phyloP scores from a whole-genome alignment of 2,113 vertebrate species.

The Myrmecophaga tridactyla region DNA sequence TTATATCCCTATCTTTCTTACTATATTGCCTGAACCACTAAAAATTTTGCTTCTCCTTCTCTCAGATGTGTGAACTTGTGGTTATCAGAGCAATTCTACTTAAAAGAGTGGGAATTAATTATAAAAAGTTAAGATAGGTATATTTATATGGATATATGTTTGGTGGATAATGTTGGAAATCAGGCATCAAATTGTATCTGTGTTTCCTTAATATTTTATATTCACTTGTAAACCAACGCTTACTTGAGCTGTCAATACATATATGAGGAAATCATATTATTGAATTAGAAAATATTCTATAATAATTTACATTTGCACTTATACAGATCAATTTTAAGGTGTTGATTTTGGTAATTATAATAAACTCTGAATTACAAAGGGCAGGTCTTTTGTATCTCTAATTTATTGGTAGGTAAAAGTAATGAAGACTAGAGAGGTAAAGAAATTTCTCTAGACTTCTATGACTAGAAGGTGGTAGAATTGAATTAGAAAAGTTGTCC shows the following conservation, averaged over 20 bases:
- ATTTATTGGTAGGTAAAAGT: neutral
- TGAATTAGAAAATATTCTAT: neutral
- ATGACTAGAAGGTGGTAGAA: neutral
- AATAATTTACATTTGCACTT: neutral
- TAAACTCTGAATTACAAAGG: neutral
- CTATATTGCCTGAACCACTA: neutral
- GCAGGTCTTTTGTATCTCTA: neutral
- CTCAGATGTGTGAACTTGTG: neutral
- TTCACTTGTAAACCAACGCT: neutral
- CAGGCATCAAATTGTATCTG: neutral
- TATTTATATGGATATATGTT: neutral
- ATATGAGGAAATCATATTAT: neutral
- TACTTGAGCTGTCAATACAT: neutral
- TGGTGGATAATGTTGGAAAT: neutral
- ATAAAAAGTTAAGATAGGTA: neutral
- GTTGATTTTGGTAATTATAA: neutral
- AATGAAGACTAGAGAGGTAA: neutral
- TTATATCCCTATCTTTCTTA: neutral
- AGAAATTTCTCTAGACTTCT: neutral
- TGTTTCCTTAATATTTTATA: neutral
- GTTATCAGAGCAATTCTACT: neutral
- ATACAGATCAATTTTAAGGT: neutral
- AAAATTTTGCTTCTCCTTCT: neutral
- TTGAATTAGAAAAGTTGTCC: neutral
- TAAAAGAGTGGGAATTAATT: neutral